Base-by-base conservation (phyloP, 2,888 invertebrate genomes). In the Brenthis ino region DNA sequence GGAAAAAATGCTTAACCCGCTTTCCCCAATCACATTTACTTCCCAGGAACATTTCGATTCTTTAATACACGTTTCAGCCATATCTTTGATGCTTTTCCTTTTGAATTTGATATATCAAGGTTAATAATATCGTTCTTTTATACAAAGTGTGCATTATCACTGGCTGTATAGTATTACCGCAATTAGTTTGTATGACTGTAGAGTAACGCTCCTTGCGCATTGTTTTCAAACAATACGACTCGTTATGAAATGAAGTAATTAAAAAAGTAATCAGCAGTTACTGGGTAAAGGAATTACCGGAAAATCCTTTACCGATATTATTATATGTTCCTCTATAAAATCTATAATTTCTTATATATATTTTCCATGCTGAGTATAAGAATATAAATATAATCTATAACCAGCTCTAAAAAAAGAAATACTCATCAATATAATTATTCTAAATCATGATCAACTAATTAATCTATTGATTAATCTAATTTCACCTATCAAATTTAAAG, bases 1-100 rank as follows among this genome's bases (percentile, higher is more conserved):
- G 87, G 84, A 88, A 90, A 87, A 85, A 87, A 86, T 84, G 83
- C 85, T 84, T 86, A 86, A 88, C 86, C 83, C 79, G 67, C 66
- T 71, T 84, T 82, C 80, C 82, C 82, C 83, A 85, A 87, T 88
- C 88, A 86, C 85, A 87, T 88, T 87, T 81, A 83, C 83, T 84
- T 82, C 74, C 80, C 80, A 82, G 80, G 81, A 82, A 84, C 82
- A 85, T 86, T 83, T 85, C 82, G 79, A 84, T 85, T 83, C 81
- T 2, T 83, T 76, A 75, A 79, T 80, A 79, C 78, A 76, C 75
- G 72, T 76, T 76, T 75, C 72, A 16, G 14, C 51, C 48, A 57
- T 54, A 67, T 48, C 13, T 33, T 20, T 60, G 56, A 64, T 11
- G 60, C 37, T 53, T 37, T 33, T 33, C 37, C 33, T 12, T 33